Base-by-base conservation (phyloP, 37 sponge, comb jelly and placozoan species). In the Eunapius fragilis region DNA sequence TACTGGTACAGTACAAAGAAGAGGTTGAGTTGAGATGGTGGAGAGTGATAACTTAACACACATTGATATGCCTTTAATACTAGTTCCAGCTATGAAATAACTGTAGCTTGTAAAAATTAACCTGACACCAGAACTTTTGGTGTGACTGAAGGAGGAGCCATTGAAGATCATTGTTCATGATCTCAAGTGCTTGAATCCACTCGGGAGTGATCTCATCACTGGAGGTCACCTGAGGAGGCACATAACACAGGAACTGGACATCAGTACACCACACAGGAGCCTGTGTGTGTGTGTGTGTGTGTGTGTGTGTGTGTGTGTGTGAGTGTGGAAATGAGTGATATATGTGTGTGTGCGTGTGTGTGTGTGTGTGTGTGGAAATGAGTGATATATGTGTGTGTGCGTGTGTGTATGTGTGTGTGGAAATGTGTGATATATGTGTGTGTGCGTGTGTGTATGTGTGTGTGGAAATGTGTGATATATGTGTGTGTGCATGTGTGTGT, bases 71-170 rank as follows among this genome's bases (percentile, higher is more conserved):
- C n/a, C n/a, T n/a, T n/a, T n/a, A n/a, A n/a, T n/a, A n/a, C n/a
- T n/a, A n/a, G n/a, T n/a, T n/a, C n/a, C n/a, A n/a, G n/a, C n/a
- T n/a, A n/a, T n/a, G n/a, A n/a, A n/a, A n/a, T n/a, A n/a, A n/a
- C n/a, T n/a, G n/a, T n/a, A n/a, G n/a, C n/a, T n/a, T n/a, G n/a
- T n/a, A 67, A 7, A 78, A 26, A 37, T 70, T 26, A 38, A 95
- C 96, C 88, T 95, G 96, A 48, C 80, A 87, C 96, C 96, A 95
- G 78, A 95, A 95, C 26, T 70, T 76, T 19, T 58, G 79, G 74
- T 95, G 86, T n/a, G 84, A 31, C 68, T 71, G 71, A 22, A 26
- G 47, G 14, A 95, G 88, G 10, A 95, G 77, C 91, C 86, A 82
- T 70, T 82, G 73, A 10, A 95, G 89, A 75, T 95, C 96, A 38